Evolutionary conservation across 2,888 invertebrate genomes (phyloP), one percentile per base, ranked within the genome.

Genomic region (Acanthopleura granulata): DNA sequence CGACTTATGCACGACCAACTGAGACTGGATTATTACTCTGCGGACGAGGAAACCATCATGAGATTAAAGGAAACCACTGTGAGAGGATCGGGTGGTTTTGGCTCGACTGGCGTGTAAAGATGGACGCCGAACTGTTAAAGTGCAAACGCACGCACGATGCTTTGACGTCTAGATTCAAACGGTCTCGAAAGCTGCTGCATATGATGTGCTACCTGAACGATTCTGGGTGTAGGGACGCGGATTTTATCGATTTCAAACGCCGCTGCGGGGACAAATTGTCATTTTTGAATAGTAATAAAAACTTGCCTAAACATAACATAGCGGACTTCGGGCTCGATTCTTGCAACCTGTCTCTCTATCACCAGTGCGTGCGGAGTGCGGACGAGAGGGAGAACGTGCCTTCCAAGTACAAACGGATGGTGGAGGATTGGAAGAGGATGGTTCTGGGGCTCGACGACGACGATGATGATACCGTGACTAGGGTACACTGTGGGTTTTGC

Each of bases 141-240:
- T 51, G 51, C 51, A 51, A 51, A 51, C 51, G 14, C 51, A 51
- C 51, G 14, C 51, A 51, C 51, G 51, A 51, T 14, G n/a, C n/a
- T n/a, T n/a, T n/a, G n/a, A n/a, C n/a, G n/a, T n/a, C n/a, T n/a
- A n/a, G n/a, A n/a, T n/a, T n/a, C n/a, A n/a, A n/a, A n/a, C n/a
- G n/a, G n/a, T n/a, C n/a, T n/a, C n/a, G n/a, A n/a, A n/a, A n/a
- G 51, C 51, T 51, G 51, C 51, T 51, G 51, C 51, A 51, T 51
- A 15, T 51, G 18, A 51, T 51, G 51, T 18, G 51, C 18, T 51
- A 51, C 18, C 51, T 51, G 18, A 51, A 51, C 18, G 51, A 51
- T 18, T 51, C 51, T 51, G 51, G 51, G 14, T 51, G 51, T 51
- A 51, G 18, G 18, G 51, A 51, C 51, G 51, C 14, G 14, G 51